Percentiles rank a stretch among this genome's conserved stretches.
Evolutionary conservation across 2,113 vertebrate genomes (phyloP).

Genomic region (Sinocyclocheilus anophthalmus): DNA sequence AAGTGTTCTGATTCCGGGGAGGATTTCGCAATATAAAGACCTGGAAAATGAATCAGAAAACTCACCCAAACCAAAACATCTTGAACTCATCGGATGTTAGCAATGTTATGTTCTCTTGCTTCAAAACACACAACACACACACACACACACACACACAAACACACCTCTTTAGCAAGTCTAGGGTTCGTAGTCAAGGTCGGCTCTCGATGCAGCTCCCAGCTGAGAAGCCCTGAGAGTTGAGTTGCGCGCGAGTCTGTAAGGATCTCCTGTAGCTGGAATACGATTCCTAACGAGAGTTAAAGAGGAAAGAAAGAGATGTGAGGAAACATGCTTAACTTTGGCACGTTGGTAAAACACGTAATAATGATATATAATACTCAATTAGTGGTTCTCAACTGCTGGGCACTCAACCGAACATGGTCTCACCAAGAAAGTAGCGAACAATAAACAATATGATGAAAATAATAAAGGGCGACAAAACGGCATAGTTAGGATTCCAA

Average conservation of each 20-base stretch:
- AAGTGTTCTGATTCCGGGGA: conserved; percentile 13
- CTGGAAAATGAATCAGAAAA: conserved; percentile 1
- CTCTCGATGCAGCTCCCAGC: conserved; percentile 88
- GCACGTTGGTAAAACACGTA: not conserved
- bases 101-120: too few species aligned
- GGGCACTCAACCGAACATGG: not conserved
- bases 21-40: conserved; percentile 21
- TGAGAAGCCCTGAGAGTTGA: conserved; percentile 87
- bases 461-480: not conserved
- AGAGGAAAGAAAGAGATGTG: too few species aligned
- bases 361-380: not conserved
- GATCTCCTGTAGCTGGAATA: conserved; percentile 89
- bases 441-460: too few species aligned
- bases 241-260: conserved; percentile 86
- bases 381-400: not conserved
- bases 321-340: not conserved
- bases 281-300: conserved; percentile 80
- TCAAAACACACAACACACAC: not conserved
- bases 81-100: not conserved
- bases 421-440: not conserved
- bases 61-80: conserved; percentile 17
- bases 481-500: not conserved
- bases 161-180: conserved; percentile 85
- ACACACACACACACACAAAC: not conserved
- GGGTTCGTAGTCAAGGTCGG: conserved; percentile 90